Percentiles rank a stretch among this genome's conserved stretches.
These are phyloP conservation scores for Tragelaphus oryx DNA, from an alignment of 2,797 vertebrate genomes.

Conservation along the genomic window DNA sequence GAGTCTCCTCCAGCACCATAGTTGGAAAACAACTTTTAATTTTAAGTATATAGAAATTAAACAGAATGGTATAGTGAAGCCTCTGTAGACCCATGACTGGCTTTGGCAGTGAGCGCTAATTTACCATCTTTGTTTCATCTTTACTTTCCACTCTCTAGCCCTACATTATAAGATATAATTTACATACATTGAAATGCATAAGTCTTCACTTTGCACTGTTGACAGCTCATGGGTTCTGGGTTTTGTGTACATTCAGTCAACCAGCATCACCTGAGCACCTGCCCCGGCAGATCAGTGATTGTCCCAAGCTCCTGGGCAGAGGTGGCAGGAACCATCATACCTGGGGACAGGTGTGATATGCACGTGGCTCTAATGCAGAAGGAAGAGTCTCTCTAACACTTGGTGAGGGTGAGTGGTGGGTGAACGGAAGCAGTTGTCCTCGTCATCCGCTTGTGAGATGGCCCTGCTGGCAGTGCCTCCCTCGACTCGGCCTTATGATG, in stretches of 20 bases:
- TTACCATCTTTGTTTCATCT: background rate
- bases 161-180: background rate
- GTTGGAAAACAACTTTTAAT: background rate
- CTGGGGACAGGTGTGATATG: background rate
- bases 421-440: fast-evolving
- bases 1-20: background rate
- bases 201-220: background rate
- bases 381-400: background rate
- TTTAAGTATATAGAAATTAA: background rate
- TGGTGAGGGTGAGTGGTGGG: fast-evolving
- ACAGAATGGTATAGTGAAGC: background rate
- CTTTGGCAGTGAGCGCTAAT: fast-evolving
- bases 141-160: fast-evolving
- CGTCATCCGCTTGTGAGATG: background rate
- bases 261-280: fast-evolving
- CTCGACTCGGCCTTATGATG: fast-evolving
- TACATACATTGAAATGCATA: fast-evolving
- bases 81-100: fast-evolving
- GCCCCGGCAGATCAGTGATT: fast-evolving
- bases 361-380: fast-evolving
- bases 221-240: background rate
- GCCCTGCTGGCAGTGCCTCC: background rate
- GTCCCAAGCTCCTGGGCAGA: background rate
- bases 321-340: background rate
- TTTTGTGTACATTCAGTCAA: too few relatives aligned